Base-by-base conservation (phyloP, 2,888 invertebrate species). In the Lymantria monacha region DNA sequence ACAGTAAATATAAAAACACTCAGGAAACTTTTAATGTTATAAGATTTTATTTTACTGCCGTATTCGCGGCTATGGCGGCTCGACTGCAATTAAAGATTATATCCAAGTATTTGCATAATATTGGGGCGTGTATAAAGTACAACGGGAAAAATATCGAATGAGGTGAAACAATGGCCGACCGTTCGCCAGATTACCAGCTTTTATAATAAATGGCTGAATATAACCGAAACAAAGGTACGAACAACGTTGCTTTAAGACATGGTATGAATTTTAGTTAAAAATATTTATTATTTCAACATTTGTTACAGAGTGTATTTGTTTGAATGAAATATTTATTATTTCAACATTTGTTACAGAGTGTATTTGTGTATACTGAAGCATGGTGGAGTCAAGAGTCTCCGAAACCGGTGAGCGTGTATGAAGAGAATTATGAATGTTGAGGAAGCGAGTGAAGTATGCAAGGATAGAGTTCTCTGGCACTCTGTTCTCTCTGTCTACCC, bases 71-170 rank as follows among this genome's bases (percentile, higher is more conserved):
- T 53, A 61, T 62, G 59, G 70, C 63, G 68, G 70, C 65, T 63
- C 59, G 72, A 69, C 70, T 60, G 72, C 79, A 82, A 83, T 83
- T 82, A 81, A 81, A 83, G 73, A 74, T 81, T 77, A 84, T 76
- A 73, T 73, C 76, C 70, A 66, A 67, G 72, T 76, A 80, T 84
- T 83, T 82, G 77, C 82, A 82, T 84, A 81, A 79, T 80, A 77
- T 81, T 74, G 69, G 72, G 69, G 70, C 59, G 70, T 63, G 63
- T 72, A 67, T 69, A 72, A 74, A 70, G 72, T 65, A 67, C 57
- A 57, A 49, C 54, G 64, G 59, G 60, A 64, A 72, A 77, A 77
- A 76, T 70, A 71, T 69, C 63, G 59, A 69, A 61, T 52, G 51
- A 58, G 41, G 42, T 44, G 43, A 55, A 65, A 68, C 63, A 65